Evolutionary conservation across 2,888 invertebrate species (phyloP).

Genomic region (Aleiodes alternator): DNA sequence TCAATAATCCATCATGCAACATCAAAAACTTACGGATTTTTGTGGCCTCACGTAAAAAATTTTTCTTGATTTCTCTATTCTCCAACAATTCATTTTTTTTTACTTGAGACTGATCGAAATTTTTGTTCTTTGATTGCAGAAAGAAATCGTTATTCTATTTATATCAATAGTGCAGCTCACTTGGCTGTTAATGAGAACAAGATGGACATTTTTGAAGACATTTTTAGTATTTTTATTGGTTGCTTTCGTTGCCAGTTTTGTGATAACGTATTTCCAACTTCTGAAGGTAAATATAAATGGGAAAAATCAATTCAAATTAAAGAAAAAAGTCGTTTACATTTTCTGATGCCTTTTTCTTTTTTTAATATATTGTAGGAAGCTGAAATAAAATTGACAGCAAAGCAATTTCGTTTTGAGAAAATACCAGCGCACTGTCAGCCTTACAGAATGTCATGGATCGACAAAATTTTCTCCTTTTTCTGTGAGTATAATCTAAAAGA

Average conservation of each 20-base stretch:
- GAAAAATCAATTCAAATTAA: slow-evolving; percentile 1
- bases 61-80: background rate
- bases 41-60: slow-evolving; percentile 51
- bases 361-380: slow-evolving; percentile 60
- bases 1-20: background rate
- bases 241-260: slow-evolving; percentile 60
- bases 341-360: background rate
- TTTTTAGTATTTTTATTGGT: slow-evolving; percentile 55
- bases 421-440: slow-evolving; percentile 65
- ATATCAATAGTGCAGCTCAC: slow-evolving; percentile 47
- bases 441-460: slow-evolving; percentile 58
- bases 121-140: slow-evolving; percentile 51
- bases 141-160: slow-evolving; percentile 44
- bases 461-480: slow-evolving; percentile 49
- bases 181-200: slow-evolving; percentile 51
- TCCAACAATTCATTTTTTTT: background rate
- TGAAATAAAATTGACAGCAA: slow-evolving; percentile 60
- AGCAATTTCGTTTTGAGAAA: slow-evolving; percentile 57
- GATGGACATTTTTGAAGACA: slow-evolving; percentile 54
- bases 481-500: slow-evolving; percentile 53
- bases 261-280: slow-evolving; percentile 66
- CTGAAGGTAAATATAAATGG: slow-evolving; percentile 59
- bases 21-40: slow-evolving; percentile 33
- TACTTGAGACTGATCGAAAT: background rate
- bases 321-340: background rate